Conservation (phyloP, 2,888 invertebrate genomes). For the Teleiodes luculella region DNA sequence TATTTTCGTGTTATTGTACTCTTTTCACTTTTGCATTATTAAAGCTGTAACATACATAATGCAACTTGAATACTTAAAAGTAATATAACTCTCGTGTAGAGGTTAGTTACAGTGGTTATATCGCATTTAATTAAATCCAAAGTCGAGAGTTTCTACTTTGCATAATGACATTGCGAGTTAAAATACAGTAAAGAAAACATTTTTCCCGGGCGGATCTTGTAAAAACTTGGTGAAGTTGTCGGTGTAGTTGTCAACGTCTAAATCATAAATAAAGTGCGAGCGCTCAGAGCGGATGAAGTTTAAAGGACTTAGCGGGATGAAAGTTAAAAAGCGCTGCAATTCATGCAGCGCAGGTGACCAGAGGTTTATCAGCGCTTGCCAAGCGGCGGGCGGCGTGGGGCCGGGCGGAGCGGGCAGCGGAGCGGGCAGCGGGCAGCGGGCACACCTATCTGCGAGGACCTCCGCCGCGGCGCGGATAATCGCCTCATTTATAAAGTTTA, state of each 20-base stretch:
- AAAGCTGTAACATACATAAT: slow-evolving; percentile 28
- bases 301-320: slow-evolving; percentile 67
- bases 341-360: slow-evolving; percentile 77
- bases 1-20: slow-evolving; percentile 57
- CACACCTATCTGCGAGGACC: slow-evolving; percentile 60
- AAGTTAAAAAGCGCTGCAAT: slow-evolving; percentile 77
- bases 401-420: slow-evolving; percentile 23
- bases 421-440: slow-evolving; percentile 14
- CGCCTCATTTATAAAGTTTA: slow-evolving; percentile 79
- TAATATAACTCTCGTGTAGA: slow-evolving; percentile 7
- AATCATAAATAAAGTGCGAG: slow-evolving; percentile 70
- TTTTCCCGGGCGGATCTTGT: slow-evolving; percentile 41
- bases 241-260: slow-evolving; percentile 60
- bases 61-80: slow-evolving; percentile 16
- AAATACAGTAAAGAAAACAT: slow-evolving; percentile 31
- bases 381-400: slow-evolving; percentile 34
- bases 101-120: no score
- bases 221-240: slow-evolving; percentile 51
- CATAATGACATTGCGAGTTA: slow-evolving; percentile 43
- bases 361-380: slow-evolving; percentile 69
- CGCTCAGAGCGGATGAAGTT: slow-evolving; percentile 69
- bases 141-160: slow-evolving; percentile 33
- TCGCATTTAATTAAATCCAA: slow-evolving; percentile 37
- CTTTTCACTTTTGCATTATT: slow-evolving; percentile 50
- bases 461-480: slow-evolving; percentile 67